Evolutionary conservation across 1,140 invertebrate genomes (phyloP), one percentile per base, ranked within the genome.

Genomic region (Mylabris phalerata): DNA sequence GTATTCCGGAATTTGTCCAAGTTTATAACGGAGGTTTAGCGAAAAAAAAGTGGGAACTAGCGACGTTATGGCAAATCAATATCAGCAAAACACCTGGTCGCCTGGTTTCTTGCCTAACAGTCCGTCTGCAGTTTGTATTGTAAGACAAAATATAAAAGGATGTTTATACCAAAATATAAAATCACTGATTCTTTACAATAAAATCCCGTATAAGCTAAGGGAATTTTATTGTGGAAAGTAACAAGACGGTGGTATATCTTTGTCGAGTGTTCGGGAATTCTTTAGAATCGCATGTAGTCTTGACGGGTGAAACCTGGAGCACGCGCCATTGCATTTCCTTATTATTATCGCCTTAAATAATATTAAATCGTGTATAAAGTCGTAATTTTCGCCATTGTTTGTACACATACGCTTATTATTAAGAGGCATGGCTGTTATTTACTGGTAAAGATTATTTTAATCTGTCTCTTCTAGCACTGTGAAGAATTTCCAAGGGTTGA

Each of bases 261-360:
- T 60, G 60, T 60, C 45, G 19, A 19, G 50, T 48, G 54, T 55
- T 56, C 54, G 54, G 43, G 32, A 3, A 5, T 32, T 62, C 50
- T 59, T 63, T 58, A 50, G 44, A 56, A 46, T 40, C 41, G 26
- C 59, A 32, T 32, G 59, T 49, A 51, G 57, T 50, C 55, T 19
- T 55, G 55, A 46, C 59, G 50, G 55, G 44, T 57, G 51, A 55
- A 58, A 57, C 46, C 51, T 48, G 7, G 42, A 62, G 57, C 63
- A 62, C 63, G 63, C 61, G 60, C 63, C 63, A 48, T 62, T 62
- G 57, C 60, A 65, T 68, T 60, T 41, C 61, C 78, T 76, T 64
- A 67, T 78, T 32, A 19, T 7, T 32, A 32, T 7, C 4, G 7
- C 7, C 32, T 32, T 32, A 32, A 32, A 32, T 32, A 5, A 32